Evolutionary conservation across 2,888 invertebrate species (phyloP).

Genomic region (Luffia ferchaultella): DNA sequence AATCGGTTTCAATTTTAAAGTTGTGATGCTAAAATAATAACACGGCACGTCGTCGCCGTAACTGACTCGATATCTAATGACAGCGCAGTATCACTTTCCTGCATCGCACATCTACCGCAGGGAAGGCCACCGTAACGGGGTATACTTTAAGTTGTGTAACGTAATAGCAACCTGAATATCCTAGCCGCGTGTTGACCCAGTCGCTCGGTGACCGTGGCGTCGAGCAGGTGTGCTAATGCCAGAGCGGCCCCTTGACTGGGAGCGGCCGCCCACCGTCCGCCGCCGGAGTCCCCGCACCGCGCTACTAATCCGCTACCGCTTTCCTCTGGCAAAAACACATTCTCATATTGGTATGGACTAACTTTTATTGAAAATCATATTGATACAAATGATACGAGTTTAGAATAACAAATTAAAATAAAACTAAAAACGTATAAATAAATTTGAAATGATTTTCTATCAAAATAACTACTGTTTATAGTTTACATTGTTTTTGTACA

Average conservation of each 20-base stretch:
- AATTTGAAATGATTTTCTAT: neutral
- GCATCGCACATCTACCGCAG: too few species aligned
- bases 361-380: constrained; percentile 9
- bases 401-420: neutral
- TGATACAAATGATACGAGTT: constrained; percentile 1
- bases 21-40: too few species aligned
- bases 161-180: constrained; percentile 87
- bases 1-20: too few species aligned
- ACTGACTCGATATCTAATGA: too few species aligned
- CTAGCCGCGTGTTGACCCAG: constrained; percentile 86
- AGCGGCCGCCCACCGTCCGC: constrained; percentile 83
- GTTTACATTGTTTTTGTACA: too few species aligned
- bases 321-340: constrained; percentile 70
- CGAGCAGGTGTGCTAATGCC: constrained; percentile 77
- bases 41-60: too few species aligned
- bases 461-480: too few species aligned
- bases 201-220: constrained; percentile 84
- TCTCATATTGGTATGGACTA: too few species aligned
- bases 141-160: too few species aligned
- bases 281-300: constrained; percentile 81
- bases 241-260: constrained; percentile 74
- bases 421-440: neutral
- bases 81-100: too few species aligned
- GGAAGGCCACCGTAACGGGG: too few species aligned
- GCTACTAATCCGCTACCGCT: constrained; percentile 79